phyloP scores from a whole-genome alignment of 2,797 vertebrate species.

The Heterohyrax brucei region DNA sequence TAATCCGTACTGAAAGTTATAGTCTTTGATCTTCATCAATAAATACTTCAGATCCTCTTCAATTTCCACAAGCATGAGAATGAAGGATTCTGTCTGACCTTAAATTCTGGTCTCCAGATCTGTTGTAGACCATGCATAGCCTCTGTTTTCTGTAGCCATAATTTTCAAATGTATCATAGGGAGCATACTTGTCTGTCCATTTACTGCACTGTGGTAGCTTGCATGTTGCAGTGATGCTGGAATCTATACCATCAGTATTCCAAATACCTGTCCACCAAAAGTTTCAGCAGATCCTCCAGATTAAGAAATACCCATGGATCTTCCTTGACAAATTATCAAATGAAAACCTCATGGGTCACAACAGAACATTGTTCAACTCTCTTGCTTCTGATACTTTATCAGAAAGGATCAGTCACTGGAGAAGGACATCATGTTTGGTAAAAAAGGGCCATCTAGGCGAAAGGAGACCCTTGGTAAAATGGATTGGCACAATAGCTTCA shows the following conservation, averaged over 20 bases:
- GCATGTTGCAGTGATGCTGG: background rate
- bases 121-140: background rate
- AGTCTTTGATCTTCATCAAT: too few species aligned
- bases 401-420: background rate
- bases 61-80: background rate
- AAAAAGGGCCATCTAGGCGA: background rate
- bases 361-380: background rate
- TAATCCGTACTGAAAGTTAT: too few species aligned
- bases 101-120: background rate
- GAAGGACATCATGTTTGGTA: background rate
- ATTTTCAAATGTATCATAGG: slow-evolving; percentile 18
- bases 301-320: background rate
- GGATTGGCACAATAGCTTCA: background rate
- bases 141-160: background rate
- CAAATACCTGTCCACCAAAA: background rate
- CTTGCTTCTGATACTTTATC: background rate
- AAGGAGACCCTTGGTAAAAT: background rate
- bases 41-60: too few species aligned
- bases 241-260: background rate
- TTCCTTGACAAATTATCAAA: background rate
- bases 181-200: background rate
- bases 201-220: background rate
- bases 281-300: background rate
- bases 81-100: background rate
- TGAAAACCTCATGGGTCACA: background rate